Evolutionary conservation across 1,140 invertebrate genomes (phyloP), one percentile per base, ranked within the genome.

Genomic region (Drosophila lacteicornis): DNA sequence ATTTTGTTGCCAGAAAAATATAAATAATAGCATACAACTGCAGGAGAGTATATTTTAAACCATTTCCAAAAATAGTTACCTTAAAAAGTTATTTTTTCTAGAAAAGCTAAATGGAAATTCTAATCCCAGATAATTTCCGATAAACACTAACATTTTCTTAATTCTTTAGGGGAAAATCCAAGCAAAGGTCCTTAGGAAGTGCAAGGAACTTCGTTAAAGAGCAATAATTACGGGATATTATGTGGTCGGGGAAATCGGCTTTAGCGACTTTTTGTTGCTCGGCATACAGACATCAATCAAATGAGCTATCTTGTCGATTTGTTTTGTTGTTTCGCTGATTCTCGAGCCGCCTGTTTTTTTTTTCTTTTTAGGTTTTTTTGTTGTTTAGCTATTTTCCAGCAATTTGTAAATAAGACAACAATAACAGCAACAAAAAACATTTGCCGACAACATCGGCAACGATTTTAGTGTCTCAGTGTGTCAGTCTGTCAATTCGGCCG

Each of bases 391-490:
- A 85, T 90, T 90, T 88, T 82, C 79, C 78, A 85, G 85, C 86
- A 90, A 90, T 90, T 90, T 90, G 85, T 90, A 84, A 88, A 88
- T 82, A 66, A 90, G 75, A 79, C 76, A 87, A 79, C 61, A 67
- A 79, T 38, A 68, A 59, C 56, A 75, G 70, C 59, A 86, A 80
- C 38, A 83, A 58, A 63, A 36, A 65, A 55, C 55, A 79, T 43
- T 69, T 57, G 68, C 68, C 66, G 69, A 71, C 76, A 76, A 79
- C 66, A 66, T 57, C 49, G 46, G 69, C 83, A 87, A 80, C 83
- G 80, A 87, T 87, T 87, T 88, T 87, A 87, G 84, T 87, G 85
- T 87, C 85, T 87, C 84, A 87, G 80, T 87, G 84, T 87, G 84
- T 87, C 84, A 65, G 62, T 33, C 61, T 78, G 74, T 77, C 62